Base-by-base conservation (phyloP, 2,888 invertebrate genomes). In the Ramazzottius varieornatus region DNA sequence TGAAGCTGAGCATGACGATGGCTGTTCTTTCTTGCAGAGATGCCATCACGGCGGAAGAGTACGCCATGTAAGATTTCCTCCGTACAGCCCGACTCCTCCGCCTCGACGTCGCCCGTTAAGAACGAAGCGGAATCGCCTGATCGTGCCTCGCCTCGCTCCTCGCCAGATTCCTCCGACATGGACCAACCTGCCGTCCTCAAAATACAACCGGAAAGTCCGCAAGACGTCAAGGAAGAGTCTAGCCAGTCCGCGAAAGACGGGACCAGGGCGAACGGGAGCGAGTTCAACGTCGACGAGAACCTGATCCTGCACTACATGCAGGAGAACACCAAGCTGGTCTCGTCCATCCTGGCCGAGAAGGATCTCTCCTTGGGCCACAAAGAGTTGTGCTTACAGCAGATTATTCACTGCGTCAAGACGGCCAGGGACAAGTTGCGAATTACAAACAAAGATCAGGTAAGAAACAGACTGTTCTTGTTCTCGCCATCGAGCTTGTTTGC, bases 11-110 rank as follows among this genome's bases (percentile, higher is more conserved):
- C n/a, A n/a, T n/a, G n/a, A n/a, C n/a, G n/a, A n/a, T n/a, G n/a
- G n/a, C n/a, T n/a, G n/a, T 40, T 40, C 40, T 54, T 24, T 24
- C 29, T 29, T 54, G 20, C 24, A 54, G 54, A 54, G n/a, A 54
- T 54, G 54, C 54, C 54, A 54, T 54, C 54, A 29, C 54, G 54
- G 29, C 54, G 54, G 8, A 54, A 54, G 29, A 54, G 54, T 29
- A 54, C 54, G 29, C 54, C 54, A 4, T 54, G 54, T 29, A 54
- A 54, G 29, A 54, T 54, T 54, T 24, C 29, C 54, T 16, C 54
- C 54, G 54, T 29, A 4, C 20, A 29, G n/a, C 8, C 29, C 4
- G 4, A 8, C 16, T 54, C 54, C 29, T 8, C 24, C 54, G 54
- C 54, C 54, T 8, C 54, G 4, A 29, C 40, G 54, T 24, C 29